Evolutionary conservation across 2,797 vertebrate genomes (phyloP), one percentile per base, ranked within the genome.

Genomic region (Champsocephalus esox): DNA sequence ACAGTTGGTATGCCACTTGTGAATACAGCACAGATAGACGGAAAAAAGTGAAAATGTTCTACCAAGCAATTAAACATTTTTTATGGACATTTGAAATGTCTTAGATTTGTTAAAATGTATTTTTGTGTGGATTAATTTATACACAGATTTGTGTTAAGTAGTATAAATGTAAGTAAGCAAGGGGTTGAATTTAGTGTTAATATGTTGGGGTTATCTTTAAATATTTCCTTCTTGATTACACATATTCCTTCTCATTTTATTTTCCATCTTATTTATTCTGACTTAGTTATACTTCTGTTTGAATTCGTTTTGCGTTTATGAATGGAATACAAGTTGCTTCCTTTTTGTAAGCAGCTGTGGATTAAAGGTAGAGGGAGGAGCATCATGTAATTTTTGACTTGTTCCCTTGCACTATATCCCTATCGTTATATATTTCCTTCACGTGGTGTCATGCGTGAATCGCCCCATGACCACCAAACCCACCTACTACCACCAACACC

Each of bases 391-490:
- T 95, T 92, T 96, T 97, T 97, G 96, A 98, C 96, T 95, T 97
- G 96, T 97, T 96, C 96, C 97, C 96, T 97, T 98, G 96, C 92
- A 97, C 94, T 95, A 97, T 97, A 97, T 98, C 95, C 96, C 97
- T 98, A 98, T 98, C 96, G 97, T 98, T 98, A 96, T 97, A 96
- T 97, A 97, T 97, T 96, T 96, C 96, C 97, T 94, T 92, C 94
- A 95, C 95, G 93, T 95, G 95, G 96, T 96, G 96, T 97, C 94
- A 95, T 93, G 96, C 95, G 93, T 91, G 96, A 97, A 95, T 96
- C 96, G 95, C 96, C 95, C 93, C 91, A 95, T 95, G 95, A 95
- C 94, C 93, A 93, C 93, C 94, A 95, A 95, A 93, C 88, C 94
- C 93, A 94, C 94, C 94, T 92, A 92, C 94, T 77, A 81, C 89